These are phyloP conservation scores for Acanthurus lineatus DNA, from an alignment of 2,797 vertebrate species.

Conservation along the genomic window DNA sequence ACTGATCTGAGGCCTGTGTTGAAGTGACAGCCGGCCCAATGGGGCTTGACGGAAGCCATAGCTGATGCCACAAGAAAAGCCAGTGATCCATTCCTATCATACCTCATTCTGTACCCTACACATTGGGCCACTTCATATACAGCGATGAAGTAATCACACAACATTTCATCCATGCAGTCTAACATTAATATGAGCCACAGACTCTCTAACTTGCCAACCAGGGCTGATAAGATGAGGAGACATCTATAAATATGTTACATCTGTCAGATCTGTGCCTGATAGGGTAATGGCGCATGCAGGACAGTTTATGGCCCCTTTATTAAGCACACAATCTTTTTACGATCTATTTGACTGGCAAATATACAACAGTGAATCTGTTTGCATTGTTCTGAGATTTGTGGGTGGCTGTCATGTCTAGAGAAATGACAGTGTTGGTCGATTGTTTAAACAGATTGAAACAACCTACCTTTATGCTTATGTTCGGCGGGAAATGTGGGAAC, in stretches of 20 bases:
- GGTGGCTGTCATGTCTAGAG: neutral
- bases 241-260: constrained; percentile 45
- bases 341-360: constrained; percentile 38
- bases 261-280: constrained; percentile 53
- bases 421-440: constrained; percentile 3
- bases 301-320: constrained; percentile 52
- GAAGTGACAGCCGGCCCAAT: constrained; percentile 74
- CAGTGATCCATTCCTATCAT: constrained; percentile 66
- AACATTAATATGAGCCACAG: constrained; percentile 31
- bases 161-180: constrained; percentile 27
- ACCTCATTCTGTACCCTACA: constrained; percentile 41
- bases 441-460: constrained; percentile 17
- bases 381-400: constrained; percentile 13
- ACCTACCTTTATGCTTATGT: constrained; percentile 22
- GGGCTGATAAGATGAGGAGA: constrained; percentile 41
- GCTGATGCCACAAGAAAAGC: constrained; percentile 49
- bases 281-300: constrained; percentile 45
- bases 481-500: neutral
- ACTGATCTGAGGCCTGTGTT: constrained; percentile 76
- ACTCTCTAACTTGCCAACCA: constrained; percentile 17
- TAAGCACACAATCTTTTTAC: constrained; percentile 45
- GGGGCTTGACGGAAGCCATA: constrained; percentile 65
- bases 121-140: constrained; percentile 35
- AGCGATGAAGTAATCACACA: constrained; percentile 40
- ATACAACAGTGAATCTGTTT: constrained; percentile 23